Base-by-base conservation (phyloP, 1,140 invertebrate species). In the Pentalonia nigronervosa region DNA sequence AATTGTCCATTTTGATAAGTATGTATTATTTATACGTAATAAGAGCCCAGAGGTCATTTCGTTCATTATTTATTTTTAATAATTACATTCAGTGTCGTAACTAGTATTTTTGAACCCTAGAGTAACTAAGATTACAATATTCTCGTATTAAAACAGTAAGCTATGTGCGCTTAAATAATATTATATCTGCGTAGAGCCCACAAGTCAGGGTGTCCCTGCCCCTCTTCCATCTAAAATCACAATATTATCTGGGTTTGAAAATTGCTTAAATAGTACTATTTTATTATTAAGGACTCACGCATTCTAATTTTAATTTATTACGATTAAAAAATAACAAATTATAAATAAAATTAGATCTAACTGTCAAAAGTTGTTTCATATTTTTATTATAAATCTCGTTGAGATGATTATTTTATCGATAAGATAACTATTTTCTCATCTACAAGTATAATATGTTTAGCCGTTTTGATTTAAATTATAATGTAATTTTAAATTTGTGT, bases 61-160 rank as follows among this genome's bases (percentile, higher is more conserved):
- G 60, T 76, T 76, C 60, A 76, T 76, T 76, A 76, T 76, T 76
- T 76, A 76, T 76, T 76, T 76, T 76, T 76, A 76, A 76, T 76
- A 76, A 76, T 14, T 20, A 11, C n/a, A 76, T 76, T n/a, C 6
- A 76, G 60, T 76, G 60, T 76, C 6, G n/a, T 17, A 34, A 76
- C 60, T 76, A 76, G n/a, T 76, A n/a, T 76, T 76, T 76, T 76
- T n/a, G 30, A 14, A 76, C 60, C n/a, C 21, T 9, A 76, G 11
- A 67, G 60, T n/a, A n/a, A 76, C n/a, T n/a, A 14, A n/a, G n/a
- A 34, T 76, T 76, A n/a, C 17, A 76, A 23, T 53, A 76, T n/a
- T 76, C n/a, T 76, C 60, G n/a, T n/a, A 76, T 76, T 30, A 76
- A n/a, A 4, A 76, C 21, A 76, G 60, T 76, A 17, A 76, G 21